Evolutionary conservation across 2,113 vertebrate species (phyloP).

Genomic region (Antechinus flavipes): DNA sequence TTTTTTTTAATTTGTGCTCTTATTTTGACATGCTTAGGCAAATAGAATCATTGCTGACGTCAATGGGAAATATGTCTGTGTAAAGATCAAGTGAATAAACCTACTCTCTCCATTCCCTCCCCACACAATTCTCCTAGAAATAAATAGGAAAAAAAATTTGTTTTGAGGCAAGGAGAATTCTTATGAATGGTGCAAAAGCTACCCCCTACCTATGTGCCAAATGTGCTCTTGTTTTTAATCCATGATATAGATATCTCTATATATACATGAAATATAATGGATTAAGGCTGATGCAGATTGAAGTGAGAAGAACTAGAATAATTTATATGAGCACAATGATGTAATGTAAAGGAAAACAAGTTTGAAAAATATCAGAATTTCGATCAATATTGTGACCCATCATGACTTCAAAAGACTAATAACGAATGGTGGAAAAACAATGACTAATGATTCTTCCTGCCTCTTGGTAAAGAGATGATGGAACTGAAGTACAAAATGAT

Average conservation of each 20-base stretch:
- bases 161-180: background rate
- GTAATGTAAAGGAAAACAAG: background rate
- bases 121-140: slow-evolving; percentile 12
- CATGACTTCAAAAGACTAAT: background rate
- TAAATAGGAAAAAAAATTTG: slow-evolving; percentile 12
- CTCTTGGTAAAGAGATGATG: background rate
- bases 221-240: slow-evolving; percentile 3
- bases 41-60: slow-evolving; percentile 40
- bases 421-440: background rate
- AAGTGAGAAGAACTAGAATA: background rate
- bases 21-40: slow-evolving; percentile 23
- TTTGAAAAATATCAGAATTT: background rate
- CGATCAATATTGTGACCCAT: background rate
- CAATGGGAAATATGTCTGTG: slow-evolving; percentile 23
- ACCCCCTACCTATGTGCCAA: slow-evolving; percentile 5
- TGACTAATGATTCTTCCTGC: background rate
- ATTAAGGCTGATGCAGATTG: background rate
- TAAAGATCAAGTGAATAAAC: background rate
- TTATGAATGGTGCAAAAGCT: slow-evolving; percentile 12
- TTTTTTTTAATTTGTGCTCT: slow-evolving; percentile 8
- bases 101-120: slow-evolving; percentile 49
- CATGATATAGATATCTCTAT: background rate
- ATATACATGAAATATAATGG: background rate
- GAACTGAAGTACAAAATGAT: background rate
- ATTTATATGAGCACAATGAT: background rate